Evolutionary conservation across 2,888 invertebrate genomes (phyloP), one percentile per base, ranked within the genome.

Genomic region (Lysandra bellargus): DNA sequence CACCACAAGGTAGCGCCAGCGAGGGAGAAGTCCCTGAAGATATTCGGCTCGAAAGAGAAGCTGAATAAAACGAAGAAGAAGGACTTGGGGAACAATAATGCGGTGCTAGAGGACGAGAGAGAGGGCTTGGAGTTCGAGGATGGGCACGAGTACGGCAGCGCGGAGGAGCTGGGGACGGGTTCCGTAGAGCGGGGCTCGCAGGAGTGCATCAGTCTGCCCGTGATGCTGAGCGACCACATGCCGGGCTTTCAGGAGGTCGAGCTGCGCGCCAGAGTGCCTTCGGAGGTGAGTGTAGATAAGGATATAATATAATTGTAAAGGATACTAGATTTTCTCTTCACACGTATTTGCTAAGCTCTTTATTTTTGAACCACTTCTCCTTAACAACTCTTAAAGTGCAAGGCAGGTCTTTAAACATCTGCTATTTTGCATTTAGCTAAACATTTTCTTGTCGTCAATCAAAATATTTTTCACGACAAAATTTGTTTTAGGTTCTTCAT

Each of bases 41-140:
- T 95, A 84, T 95, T 95, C 82, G 94, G 95, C 1, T 94, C 95
- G 0, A 95, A 95, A 81, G 95, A 95, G 86, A 95, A 95, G 86
- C 88, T 95, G 33, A 91, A 95, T 82, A 94, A 94, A 85, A 88
- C 92, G 49, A 93, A 94, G 85, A 91, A 92, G 87, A 91, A 90
- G 81, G 94, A 95, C 82, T 86, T 94, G 81, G 91, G 91, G 69
- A 95, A 94, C 84, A 95, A 94, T 80, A 94, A 94, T 90, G 94
- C 91, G 79, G 93, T 91, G 83, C 87, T 93, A 83, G 91, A 95
- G 90, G 91, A 96, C 89, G 94, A 93, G 80, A 87, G 91, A 76
- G 90, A 93, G 85, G 87, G 88, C 80, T 85, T 88, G 83, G 93
- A 89, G 81, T 92, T 88, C 81, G 93, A 91, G 84, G 93, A 92